Evolutionary conservation across 2,113 vertebrate genomes (phyloP), one percentile per base, ranked within the genome.

Genomic region (Tretioscincus oriximinensis): DNA sequence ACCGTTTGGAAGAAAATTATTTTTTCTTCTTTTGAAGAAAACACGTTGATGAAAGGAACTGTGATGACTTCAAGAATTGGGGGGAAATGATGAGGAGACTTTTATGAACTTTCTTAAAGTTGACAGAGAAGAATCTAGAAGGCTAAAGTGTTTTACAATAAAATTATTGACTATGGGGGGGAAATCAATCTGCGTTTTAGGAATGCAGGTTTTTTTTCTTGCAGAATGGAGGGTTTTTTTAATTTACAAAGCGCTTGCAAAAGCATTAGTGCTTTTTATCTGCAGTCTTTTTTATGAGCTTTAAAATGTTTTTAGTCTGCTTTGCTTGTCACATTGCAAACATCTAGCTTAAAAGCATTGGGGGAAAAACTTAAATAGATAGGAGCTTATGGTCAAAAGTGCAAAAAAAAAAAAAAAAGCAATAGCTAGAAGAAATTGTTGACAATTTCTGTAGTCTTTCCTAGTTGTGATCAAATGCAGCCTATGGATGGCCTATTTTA

Each of bases 381-480:
- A 97, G 97, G 95, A 96, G 97, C 97, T 97, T 97, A 96, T 93
- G 96, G 96, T 97, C 95, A 96, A 98, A 96, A 95, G 90, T 94
- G 94, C 93, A 95, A 93, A 96, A 96, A 69, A 41, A 41, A 41
- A 41, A 41, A 41, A 66, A 97, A 95, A 98, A 99, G 98, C 98
- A 99, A 99, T 98, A 96, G 96, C 94, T 96, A 98, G 97, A 98
- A 95, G 97, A 98, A 98, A 98, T 99, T 98, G 97, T 98, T 98
- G 97, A 98, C 97, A 98, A 98, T 98, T 98, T 98, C 97, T 98
- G 97, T 98, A 97, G 97, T 98, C 95, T 98, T 99, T 98, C 96
- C 94, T 97, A 98, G 98, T 97, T 95, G 97, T 98, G 96, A 97
- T 97, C 96, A 97, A 97, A 98, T 97, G 96, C 97, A 99, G 97